Percentiles rank a stretch among this genome's conserved stretches.
Evolutionary conservation across 2,113 vertebrate species (phyloP).

Genomic region (Spilogale gracilis): DNA sequence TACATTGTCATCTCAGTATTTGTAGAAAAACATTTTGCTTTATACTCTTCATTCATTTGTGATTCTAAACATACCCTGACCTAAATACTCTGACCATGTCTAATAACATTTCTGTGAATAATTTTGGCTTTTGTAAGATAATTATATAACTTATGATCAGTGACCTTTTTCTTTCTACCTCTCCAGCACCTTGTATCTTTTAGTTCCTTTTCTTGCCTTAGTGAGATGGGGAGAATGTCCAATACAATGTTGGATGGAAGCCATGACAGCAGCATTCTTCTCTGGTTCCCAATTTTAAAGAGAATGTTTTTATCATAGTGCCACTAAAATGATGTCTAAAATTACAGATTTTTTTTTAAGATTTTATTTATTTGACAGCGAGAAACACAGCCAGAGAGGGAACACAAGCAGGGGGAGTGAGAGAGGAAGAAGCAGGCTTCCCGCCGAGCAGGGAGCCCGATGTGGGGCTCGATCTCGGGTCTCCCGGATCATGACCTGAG

Average conservation of each 20-base stretch:
- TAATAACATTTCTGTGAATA: neutral
- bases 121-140: neutral
- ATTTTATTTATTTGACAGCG: too few species aligned
- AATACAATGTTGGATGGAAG: neutral
- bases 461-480: too few species aligned
- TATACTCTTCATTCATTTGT: neutral
- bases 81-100: neutral
- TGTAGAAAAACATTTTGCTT: neutral
- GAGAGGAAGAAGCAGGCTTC: too few species aligned
- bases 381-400: too few species aligned
- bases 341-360: neutral
- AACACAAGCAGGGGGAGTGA: too few species aligned
- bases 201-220: neutral
- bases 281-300: neutral
- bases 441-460: too few species aligned
- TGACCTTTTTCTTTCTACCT: neutral
- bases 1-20: neutral
- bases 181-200: neutral
- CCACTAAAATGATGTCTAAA: constrained; percentile 38
- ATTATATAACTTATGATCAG: neutral
- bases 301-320: neutral
- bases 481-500: too few species aligned
- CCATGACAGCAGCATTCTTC: neutral
- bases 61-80: neutral
- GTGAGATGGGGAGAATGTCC: neutral